Conservation (phyloP, 1,140 invertebrate species). For the Drosophila seguyi region DNA sequence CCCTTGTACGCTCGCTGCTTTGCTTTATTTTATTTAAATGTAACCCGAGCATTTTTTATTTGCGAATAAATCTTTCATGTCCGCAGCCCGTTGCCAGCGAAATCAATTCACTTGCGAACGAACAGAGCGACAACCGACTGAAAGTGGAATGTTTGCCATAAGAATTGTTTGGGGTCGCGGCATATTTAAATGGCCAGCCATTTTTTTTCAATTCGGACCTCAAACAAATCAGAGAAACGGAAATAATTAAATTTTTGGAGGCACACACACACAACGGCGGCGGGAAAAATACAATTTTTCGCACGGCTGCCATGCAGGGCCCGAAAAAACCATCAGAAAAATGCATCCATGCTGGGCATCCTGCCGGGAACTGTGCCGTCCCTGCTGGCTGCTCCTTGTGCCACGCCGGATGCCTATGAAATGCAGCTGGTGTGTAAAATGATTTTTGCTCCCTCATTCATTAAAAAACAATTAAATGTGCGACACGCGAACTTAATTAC, state of each 20-base stretch:
- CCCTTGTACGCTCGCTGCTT: not conserved
- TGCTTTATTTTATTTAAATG: conserved; percentile 22
- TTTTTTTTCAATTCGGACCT: conserved; percentile 24
- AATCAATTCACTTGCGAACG: conserved; percentile 45
- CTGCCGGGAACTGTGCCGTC: not conserved
- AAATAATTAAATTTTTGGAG: conserved; percentile 52
- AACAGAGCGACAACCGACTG: conserved; percentile 33
- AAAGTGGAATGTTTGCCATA: conserved; percentile 36
- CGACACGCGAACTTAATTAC: conserved; percentile 79
- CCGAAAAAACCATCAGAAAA: conserved; percentile 21
- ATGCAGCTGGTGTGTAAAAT: conserved; percentile 62
- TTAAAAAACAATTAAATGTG: conserved; percentile 79
- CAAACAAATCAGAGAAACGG: conserved; percentile 50
- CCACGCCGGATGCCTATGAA: conserved; percentile 39
- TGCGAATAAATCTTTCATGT: conserved; percentile 24
- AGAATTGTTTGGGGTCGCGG: conserved; percentile 26
- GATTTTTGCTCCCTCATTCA: conserved; percentile 69
- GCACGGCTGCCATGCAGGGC: conserved; percentile 11
- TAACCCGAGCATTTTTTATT: conserved; percentile 1
- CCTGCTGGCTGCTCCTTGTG: conserved; percentile 4
- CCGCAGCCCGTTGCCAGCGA: conserved; percentile 21
- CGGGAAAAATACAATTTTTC: conserved; percentile 43
- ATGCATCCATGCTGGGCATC: conserved; percentile 1
- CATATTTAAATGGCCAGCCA: conserved; percentile 34
- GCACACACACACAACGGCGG: conserved; percentile 6